Percentiles rank a stretch among this genome's conserved stretches.
phyloP scores from a whole-genome alignment of 2,113 vertebrate species.

The Pelecanus crispus region DNA sequence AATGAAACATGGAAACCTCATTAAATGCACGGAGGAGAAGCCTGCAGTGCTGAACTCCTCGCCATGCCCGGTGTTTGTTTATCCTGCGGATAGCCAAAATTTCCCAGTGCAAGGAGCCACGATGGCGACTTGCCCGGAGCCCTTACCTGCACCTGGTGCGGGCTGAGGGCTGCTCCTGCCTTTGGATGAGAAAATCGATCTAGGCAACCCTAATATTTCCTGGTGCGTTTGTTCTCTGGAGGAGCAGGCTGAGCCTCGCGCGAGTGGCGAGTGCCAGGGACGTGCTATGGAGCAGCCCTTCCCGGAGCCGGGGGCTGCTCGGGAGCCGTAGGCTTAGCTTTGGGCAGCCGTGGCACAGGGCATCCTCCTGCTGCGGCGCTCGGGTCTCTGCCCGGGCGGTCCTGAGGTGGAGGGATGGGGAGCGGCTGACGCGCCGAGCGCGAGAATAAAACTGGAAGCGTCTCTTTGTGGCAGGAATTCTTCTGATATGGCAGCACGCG shows the following conservation, averaged over 20 bases:
- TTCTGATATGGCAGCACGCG: not conserved
- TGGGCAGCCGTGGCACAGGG: not conserved
- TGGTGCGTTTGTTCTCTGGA: not conserved
- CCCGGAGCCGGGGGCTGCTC: not conserved
- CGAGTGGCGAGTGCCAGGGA: not conserved
- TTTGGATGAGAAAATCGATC: not conserved
- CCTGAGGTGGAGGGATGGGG: not conserved
- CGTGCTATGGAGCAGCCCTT: not conserved
- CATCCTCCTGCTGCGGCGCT: rapidly evolving
- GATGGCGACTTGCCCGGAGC: not conserved
- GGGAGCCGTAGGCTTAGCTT: not conserved
- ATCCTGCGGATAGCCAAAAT: not conserved
- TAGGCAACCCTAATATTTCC: not conserved
- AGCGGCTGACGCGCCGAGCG: not conserved
- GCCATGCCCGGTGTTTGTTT: not conserved
- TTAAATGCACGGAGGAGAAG: slow-evolving; percentile 44
- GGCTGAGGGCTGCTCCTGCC: not conserved
- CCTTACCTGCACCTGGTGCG: not conserved
- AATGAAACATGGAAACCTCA: slow-evolving; percentile 67
- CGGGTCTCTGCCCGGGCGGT: rapidly evolving
- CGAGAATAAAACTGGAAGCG: not conserved
- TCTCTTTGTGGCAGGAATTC: slow-evolving; percentile 8
- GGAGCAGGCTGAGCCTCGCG: not conserved
- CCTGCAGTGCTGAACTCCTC: slow-evolving; percentile 6
- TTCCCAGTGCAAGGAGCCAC: not conserved